phyloP scores from a whole-genome alignment of 2,797 vertebrate species.

The Premnoplex brunnescens region DNA sequence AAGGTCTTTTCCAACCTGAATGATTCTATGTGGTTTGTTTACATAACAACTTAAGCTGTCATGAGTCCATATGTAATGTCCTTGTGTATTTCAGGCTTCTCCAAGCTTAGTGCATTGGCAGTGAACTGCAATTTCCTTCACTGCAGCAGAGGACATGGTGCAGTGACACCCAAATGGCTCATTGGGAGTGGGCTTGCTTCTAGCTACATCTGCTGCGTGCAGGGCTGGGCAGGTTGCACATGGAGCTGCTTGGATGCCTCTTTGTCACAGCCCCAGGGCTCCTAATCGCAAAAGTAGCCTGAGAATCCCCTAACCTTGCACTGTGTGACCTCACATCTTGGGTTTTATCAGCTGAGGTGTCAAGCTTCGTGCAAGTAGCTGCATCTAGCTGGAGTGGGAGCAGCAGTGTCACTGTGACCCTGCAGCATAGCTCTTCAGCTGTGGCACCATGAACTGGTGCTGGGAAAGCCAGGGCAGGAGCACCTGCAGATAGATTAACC shows the following conservation, averaged over 20 bases:
- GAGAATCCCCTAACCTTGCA: rapidly evolving
- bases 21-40: neutral
- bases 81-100: neutral
- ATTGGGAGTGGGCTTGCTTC: rapidly evolving
- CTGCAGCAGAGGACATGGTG: neutral
- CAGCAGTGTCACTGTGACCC: neutral
- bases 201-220: neutral
- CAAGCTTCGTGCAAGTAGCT: neutral
- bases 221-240: rapidly evolving
- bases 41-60: neutral
- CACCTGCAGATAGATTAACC: neutral
- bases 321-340: neutral
- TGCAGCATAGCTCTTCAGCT: neutral
- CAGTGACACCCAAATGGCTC: neutral
- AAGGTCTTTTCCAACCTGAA: neutral
- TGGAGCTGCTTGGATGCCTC: neutral
- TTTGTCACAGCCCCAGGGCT: neutral
- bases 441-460: rapidly evolving
- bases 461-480: neutral
- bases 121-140: neutral
- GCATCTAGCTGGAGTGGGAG: neutral
- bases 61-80: neutral
- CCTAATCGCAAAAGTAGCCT: neutral
- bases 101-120: neutral
- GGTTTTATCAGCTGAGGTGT: neutral